Conservation (phyloP, 2,888 invertebrate species). For the Caprella mutica region DNA sequence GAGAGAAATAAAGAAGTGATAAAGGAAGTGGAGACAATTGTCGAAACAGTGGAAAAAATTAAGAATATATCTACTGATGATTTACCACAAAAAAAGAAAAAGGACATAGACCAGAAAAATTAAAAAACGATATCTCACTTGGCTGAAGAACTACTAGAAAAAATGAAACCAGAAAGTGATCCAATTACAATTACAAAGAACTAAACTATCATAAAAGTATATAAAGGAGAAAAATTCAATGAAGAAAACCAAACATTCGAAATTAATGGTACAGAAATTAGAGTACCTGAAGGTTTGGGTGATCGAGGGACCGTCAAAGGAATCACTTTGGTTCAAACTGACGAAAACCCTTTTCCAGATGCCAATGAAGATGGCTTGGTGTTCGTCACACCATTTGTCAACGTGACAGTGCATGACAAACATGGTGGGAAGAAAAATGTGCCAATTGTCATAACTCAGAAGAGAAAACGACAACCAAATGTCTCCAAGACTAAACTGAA, state of each 20-base stretch:
- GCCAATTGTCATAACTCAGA: neutral
- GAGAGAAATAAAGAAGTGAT: neutral
- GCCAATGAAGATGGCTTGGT: neutral
- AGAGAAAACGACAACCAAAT: neutral
- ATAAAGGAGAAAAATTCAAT: neutral
- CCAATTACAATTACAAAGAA: neutral
- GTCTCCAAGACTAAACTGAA: neutral
- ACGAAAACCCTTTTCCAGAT: constrained; percentile 1
- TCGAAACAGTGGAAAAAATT: neutral
- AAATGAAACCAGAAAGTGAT: neutral
- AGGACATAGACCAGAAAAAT: neutral
- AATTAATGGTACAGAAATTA: neutral
- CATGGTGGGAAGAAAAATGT: neutral
- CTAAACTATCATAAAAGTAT: neutral
- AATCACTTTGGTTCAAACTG: neutral
- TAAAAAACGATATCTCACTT: neutral
- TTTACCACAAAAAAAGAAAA: neutral
- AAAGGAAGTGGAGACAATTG: neutral
- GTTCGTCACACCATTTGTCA: constrained; percentile 1
- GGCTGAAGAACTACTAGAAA: neutral
- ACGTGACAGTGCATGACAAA: neutral
- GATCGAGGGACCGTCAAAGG: neutral
- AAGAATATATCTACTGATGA: neutral
- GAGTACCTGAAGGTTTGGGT: constrained; percentile 5
- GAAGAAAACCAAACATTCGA: neutral